phyloP scores from a whole-genome alignment of 2,113 vertebrate species.

The Pteropus alecto region DNA sequence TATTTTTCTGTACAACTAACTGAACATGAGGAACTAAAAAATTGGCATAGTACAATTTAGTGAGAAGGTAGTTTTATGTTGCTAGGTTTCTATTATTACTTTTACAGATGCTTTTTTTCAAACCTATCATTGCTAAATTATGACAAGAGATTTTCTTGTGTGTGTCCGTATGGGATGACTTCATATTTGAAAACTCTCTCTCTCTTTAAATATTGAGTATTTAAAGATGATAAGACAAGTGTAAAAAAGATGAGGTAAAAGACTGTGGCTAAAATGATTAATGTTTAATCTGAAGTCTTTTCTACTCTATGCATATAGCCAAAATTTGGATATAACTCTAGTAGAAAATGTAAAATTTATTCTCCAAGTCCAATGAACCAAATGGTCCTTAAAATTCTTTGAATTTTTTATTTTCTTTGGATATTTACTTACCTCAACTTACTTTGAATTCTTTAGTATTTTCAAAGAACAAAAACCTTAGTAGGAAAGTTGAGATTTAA shows the following conservation, averaged over 20 bases:
- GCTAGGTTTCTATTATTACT: background rate
- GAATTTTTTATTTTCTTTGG: background rate
- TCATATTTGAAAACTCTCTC: background rate
- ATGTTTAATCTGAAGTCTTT: background rate
- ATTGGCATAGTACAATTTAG: background rate
- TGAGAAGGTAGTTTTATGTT: background rate
- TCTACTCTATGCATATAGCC: background rate
- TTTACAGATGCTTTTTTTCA: background rate
- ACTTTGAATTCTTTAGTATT: conserved; percentile 7
- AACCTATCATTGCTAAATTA: background rate
- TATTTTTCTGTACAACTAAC: background rate
- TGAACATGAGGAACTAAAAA: background rate
- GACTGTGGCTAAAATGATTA: background rate
- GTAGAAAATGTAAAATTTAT: background rate
- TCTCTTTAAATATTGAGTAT: background rate
- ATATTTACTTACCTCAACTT: background rate
- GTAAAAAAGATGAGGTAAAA: background rate
- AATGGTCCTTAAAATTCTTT: background rate
- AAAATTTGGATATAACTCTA: background rate
- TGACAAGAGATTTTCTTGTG: background rate
- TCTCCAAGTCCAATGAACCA: background rate
- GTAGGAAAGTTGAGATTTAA: conserved; percentile 8
- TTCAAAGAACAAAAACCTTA: background rate
- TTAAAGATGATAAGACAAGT: background rate
- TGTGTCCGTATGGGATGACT: background rate